These are phyloP conservation scores for Athripsodes cinereus DNA, from an alignment of 2,888 invertebrate genomes.

Conservation along the genomic window DNA sequence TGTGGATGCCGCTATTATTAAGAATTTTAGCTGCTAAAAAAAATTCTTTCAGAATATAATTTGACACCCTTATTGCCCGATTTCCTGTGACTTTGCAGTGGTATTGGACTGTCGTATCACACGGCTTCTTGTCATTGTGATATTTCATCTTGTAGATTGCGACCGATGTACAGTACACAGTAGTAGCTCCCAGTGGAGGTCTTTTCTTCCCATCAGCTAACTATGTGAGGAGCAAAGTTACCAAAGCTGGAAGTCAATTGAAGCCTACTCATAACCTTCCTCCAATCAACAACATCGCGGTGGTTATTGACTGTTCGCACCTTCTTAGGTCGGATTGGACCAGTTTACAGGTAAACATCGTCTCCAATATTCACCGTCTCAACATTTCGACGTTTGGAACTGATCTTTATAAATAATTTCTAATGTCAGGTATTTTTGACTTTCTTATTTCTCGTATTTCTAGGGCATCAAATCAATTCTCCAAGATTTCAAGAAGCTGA, in stretches of 20 bases:
- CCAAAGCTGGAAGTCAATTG: conserved; percentile 32
- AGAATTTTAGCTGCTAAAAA: too few species aligned
- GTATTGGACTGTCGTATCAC: too few species aligned
- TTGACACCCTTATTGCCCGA: too few species aligned
- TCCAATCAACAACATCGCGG: conserved; percentile 33
- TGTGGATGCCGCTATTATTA: too few species aligned
- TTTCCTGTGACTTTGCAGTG: too few species aligned
- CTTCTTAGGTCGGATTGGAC: conserved; percentile 62
- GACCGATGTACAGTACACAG: conserved; percentile 31
- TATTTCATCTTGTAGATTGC: not conserved
- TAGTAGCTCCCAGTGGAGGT: conserved; percentile 44
- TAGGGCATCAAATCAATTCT: conserved; percentile 26
- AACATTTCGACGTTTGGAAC: too few species aligned
- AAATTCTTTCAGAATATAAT: too few species aligned
- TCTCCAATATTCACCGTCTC: too few species aligned
- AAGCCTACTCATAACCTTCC: conserved; percentile 4
- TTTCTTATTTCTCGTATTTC: conserved; percentile 3
- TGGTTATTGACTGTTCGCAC: conserved; percentile 59
- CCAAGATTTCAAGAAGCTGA: conserved; percentile 21
- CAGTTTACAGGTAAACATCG: conserved; percentile 54
- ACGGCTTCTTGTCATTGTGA: too few species aligned
- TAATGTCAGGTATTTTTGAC: not conserved
- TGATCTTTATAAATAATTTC: not conserved
- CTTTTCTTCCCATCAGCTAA: conserved; percentile 54
- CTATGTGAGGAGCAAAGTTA: conserved; percentile 45